Base-by-base conservation (phyloP, 1,140 invertebrate genomes). In the Stegodyphus mimosarum region DNA sequence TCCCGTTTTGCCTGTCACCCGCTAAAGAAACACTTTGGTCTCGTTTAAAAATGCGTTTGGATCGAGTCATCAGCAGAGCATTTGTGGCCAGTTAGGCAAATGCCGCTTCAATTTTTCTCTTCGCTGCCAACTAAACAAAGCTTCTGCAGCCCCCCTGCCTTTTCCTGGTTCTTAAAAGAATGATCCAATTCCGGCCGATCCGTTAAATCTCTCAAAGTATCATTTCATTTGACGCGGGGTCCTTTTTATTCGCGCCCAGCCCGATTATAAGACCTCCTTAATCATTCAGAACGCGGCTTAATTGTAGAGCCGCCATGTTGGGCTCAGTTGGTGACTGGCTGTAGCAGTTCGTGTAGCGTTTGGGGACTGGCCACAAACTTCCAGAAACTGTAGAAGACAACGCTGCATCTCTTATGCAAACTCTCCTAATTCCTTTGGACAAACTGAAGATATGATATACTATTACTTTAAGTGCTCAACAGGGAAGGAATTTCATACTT, bases 231-330 rank as follows among this genome's bases (percentile, higher is more conserved):
- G 75, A 67, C 15, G 15, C 66, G 66, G 7, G 66, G 66, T 79
- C 77, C 64, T 79, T 79, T 79, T 79, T 79, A 79, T 70, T 60
- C 53, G 70, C 69, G 67, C 69, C 51, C 66, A 66, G 50, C 66
- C 66, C 66, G 77, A 80, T 83, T 83, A 83, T 83, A 64, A 83
- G 72, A 72, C 79, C 70, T 73, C 53, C 18, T 83, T 83, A 83
- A 83, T 83, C 79, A 83, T 83, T 83, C 67, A 64, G 79, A 66
- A 72, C 53, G 69, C 69, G 70, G 79, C 69, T 83, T 83, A 83
- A 83, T 83, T 83, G 71, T 83, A 64, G 71, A 51, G 79, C 69
- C 70, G 77, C 77, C 67, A 55, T 69, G 77, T 53, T 79, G 63
- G 74, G 15, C 55, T 33, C 63, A 64, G 18, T 60, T 66, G 67